Evolutionary conservation across 64 coral and sea anemone genomes (phyloP), one percentile per base, ranked within the genome.

Genomic region (Porites lutea): DNA sequence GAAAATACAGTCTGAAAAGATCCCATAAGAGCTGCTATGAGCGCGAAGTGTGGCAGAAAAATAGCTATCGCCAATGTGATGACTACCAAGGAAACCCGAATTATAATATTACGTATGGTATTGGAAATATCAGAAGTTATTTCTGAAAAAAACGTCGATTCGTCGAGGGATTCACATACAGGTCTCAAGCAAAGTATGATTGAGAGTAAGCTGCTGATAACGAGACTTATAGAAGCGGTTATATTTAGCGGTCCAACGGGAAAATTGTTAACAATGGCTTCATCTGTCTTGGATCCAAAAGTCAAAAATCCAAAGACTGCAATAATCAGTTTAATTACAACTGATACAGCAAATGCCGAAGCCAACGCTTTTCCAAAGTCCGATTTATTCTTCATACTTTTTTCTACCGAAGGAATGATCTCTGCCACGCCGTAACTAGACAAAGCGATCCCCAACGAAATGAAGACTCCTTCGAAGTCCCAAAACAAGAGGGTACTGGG

Each of bases 301-400:
- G 88, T 58, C 16, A 90, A 59, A 73, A 90, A 90, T 16, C 59
- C 88, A 70, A 48, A 62, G 0, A 90, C 2, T 11, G 76, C 47
- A 8, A 90, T 71, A 63, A 50, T 14, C 16, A 82, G 3, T 66
- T 90, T 90, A 18, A 82, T 55, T 13, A 71, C 5, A 3, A 13
- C 6, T 4, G 45, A 48, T 48, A 45, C 1, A 20, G 18, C 2
- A 82, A 52, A 82, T 10, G 45, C 14, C 13, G 19, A 80, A 16
- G 63, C 10, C 79, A 90, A 37, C 45, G 51, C 76, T 71, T 48
- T 27, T 13, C 19, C 3, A 27, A 79, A 80, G 49, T 81, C 52
- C 14, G 64, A 13, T 72, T 58, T 90, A 47, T 90, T 44, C 2
- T 47, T 12, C 75, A 90, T 81, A 10, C 59, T 74, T 43, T 21